A percentile compares a stretch with the other conserved stretches of the same genome.
phyloP scores from a whole-genome alignment of 2,797 vertebrate genomes.

The Enteromius trimaculatus region DNA sequence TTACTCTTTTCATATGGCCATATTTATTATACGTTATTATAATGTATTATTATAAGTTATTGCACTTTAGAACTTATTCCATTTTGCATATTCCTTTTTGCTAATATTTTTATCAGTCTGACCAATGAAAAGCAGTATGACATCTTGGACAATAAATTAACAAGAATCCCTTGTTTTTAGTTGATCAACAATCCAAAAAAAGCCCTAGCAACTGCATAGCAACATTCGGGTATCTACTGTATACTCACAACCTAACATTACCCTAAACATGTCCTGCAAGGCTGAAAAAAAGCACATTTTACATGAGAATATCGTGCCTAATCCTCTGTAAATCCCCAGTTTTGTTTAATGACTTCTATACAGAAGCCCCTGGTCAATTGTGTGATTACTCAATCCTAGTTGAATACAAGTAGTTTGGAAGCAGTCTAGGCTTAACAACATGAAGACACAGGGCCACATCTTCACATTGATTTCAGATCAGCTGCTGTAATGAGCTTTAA shows the following conservation, averaged over 20 bases:
- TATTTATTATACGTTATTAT: no score
- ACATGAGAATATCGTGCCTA: not conserved
- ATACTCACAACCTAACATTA: not conserved
- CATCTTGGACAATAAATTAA: not conserved
- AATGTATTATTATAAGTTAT: not conserved
- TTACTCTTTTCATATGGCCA: no score
- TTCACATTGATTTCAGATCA: constrained; percentile 59
- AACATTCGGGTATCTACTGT: not conserved
- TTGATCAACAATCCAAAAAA: not conserved
- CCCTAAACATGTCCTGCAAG: not conserved
- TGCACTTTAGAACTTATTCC: not conserved
- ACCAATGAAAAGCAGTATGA: not conserved
- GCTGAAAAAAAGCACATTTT: constrained; percentile 1
- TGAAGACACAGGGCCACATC: constrained; percentile 39
- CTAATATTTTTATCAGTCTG: not conserved
- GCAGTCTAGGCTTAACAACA: constrained; percentile 11
- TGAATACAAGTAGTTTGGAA: constrained; percentile 20
- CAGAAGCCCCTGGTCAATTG: constrained; percentile 12
- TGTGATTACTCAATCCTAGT: constrained; percentile 31
- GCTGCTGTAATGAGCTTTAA: constrained; percentile 56
- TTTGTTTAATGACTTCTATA: constrained; percentile 33
- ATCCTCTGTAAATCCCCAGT: not conserved
- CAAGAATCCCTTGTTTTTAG: not conserved
- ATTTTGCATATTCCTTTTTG: not conserved
- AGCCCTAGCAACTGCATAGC: not conserved